phyloP scores from a whole-genome alignment of 2,888 invertebrate species.

The Steinernema scapterisci region DNA sequence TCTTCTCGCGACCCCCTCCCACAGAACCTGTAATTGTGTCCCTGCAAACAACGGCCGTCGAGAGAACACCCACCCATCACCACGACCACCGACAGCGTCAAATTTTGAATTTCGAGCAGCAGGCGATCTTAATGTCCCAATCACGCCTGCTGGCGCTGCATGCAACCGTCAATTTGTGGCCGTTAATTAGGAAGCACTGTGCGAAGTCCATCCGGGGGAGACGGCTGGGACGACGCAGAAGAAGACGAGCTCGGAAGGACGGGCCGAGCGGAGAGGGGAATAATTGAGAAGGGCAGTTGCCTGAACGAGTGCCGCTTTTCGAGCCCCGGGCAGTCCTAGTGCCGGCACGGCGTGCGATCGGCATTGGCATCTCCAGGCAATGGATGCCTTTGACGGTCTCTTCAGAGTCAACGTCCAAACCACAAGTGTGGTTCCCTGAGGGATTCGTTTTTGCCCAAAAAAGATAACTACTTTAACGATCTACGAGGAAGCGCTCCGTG shows the following conservation, averaged over 20 bases:
- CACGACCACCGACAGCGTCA: no score
- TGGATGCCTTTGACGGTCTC: constrained; percentile 8
- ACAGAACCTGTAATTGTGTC: no score
- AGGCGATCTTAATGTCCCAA: no score
- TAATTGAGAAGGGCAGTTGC: constrained; percentile 18
- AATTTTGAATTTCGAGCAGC: no score
- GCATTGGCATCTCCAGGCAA: not conserved
- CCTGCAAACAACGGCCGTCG: no score
- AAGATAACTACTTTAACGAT: not conserved
- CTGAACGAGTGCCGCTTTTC: constrained; percentile 9
- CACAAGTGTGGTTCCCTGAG: not conserved
- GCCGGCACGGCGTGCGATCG: constrained; percentile 4
- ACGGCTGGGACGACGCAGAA: no score
- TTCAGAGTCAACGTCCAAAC: not conserved
- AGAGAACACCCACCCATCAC: no score
- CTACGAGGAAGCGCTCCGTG: no score
- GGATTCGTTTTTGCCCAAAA: constrained; percentile 12
- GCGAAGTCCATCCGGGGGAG: not conserved
- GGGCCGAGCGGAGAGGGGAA: not conserved
- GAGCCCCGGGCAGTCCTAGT: constrained; percentile 18
- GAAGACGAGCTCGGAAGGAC: not conserved
- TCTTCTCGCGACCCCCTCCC: no score
- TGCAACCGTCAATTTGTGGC: not conserved
- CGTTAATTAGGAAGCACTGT: constrained; percentile 17
- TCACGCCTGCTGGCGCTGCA: no score